Evolutionary conservation across 2,888 invertebrate species (phyloP).

Genomic region (Andricus quercusramuli): DNA sequence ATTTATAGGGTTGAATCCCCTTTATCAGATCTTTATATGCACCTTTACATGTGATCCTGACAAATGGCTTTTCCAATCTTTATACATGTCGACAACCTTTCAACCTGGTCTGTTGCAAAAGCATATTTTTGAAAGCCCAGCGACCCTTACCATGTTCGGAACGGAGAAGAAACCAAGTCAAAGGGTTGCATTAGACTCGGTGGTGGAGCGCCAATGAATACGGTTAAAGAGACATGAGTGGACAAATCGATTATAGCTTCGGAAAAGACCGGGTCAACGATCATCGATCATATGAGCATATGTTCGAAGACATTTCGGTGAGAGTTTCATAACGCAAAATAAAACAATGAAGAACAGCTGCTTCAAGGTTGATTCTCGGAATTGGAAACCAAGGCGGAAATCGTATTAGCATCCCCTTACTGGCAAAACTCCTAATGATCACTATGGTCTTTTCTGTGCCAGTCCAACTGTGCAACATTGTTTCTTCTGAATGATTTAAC

Average conservation of each 20-base stretch:
- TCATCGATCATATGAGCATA: constrained; percentile 28
- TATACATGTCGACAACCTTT: neutral
- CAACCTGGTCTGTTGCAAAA: neutral
- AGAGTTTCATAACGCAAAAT: neutral
- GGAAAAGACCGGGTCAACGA: constrained; percentile 4
- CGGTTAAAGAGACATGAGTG: constrained; percentile 16
- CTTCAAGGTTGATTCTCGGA: too few relatives aligned
- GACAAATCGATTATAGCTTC: constrained; percentile 18
- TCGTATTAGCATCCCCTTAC: too few relatives aligned
- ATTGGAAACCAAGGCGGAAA: too few relatives aligned
- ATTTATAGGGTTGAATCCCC: neutral
- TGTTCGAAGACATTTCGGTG: constrained; percentile 5
- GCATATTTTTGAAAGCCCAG: neutral
- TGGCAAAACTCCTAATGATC: too few relatives aligned
- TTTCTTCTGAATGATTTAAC: too few relatives aligned
- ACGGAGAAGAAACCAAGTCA: neutral
- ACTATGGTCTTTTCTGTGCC: too few relatives aligned
- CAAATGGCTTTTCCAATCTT: neutral
- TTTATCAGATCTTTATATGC: neutral
- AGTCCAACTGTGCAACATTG: too few relatives aligned
- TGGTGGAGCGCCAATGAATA: constrained; percentile 17
- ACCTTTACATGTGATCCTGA: neutral
- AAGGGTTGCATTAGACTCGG: constrained; percentile 27
- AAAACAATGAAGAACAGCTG: neutral
- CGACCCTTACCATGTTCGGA: neutral